These are phyloP conservation scores for Leptura quadrifasciata DNA, from an alignment of 2,888 invertebrate species.

Conservation along the genomic window DNA sequence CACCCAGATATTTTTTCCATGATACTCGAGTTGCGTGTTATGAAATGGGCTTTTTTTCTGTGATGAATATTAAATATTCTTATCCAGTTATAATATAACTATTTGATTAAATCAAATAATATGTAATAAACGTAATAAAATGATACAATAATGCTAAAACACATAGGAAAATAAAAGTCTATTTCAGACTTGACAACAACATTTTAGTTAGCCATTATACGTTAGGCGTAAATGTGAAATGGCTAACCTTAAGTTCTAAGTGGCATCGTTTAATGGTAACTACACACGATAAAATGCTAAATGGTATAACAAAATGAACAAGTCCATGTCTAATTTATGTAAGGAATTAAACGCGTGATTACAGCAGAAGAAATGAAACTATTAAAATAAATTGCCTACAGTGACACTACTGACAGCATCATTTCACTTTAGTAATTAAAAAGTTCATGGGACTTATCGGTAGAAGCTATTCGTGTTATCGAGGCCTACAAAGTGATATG, in stretches of 20 bases:
- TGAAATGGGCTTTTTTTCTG: too few species aligned
- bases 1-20: too few species aligned
- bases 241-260: constrained; percentile 1
- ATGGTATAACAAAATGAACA: constrained; percentile 1
- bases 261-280: neutral
- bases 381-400: neutral
- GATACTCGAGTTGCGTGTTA: too few species aligned
- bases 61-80: too few species aligned
- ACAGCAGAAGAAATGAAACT: neutral
- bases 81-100: too few species aligned
- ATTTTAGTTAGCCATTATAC: neutral
- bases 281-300: constrained; percentile 1
- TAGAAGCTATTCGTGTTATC: neutral
- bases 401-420: neutral
- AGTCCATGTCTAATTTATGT: neutral
- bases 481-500: neutral
- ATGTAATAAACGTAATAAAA: too few species aligned
- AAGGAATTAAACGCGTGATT: constrained; percentile 1
- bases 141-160: neutral
- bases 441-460: neutral
- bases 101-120: too few species aligned
- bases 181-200: neutral
- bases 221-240: constrained; percentile 3
- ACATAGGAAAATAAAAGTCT: neutral
- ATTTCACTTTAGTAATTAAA: neutral